Conservation (phyloP, 2,888 invertebrate genomes). For the Catocala sponsa region DNA sequence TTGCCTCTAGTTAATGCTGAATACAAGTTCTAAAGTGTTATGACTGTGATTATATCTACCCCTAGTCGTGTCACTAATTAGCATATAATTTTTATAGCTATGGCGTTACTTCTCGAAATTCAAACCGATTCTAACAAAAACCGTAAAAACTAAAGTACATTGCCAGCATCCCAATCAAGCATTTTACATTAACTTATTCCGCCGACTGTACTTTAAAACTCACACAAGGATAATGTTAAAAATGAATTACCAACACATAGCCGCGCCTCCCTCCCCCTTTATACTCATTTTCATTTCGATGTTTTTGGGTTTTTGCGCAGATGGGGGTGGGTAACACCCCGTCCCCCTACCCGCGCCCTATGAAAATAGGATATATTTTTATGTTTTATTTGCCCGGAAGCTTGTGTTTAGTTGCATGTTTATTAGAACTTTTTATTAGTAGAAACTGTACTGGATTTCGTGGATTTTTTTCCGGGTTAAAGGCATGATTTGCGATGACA, state of each 20-base stretch:
- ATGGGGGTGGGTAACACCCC: conserved; percentile 66
- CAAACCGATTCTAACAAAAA: neutral
- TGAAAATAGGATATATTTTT: conserved; percentile 89
- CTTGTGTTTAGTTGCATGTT: conserved; percentile 88
- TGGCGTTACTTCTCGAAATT: too few species aligned
- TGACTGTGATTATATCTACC: too few species aligned
- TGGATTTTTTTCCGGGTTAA: conserved; percentile 61
- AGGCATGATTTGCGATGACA: conserved; percentile 76
- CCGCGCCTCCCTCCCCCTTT: conserved; percentile 68
- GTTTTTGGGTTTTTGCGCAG: conserved; percentile 89
- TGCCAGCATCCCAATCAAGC: conserved; percentile 26
- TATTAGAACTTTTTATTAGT: conserved; percentile 88
- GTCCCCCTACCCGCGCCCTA: conserved; percentile 81
- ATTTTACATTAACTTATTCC: conserved; percentile 42
- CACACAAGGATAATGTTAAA: conserved; percentile 87
- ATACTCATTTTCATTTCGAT: conserved; percentile 89
- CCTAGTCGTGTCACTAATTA: too few species aligned
- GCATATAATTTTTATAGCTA: too few species aligned
- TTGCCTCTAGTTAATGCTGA: too few species aligned
- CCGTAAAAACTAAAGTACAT: conserved; percentile 2
- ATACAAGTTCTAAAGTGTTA: too few species aligned
- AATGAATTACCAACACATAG: conserved; percentile 88
- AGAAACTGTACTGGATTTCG: conserved; percentile 79
- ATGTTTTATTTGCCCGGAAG: conserved; percentile 88
- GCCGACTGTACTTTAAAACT: conserved; percentile 85